Base-by-base conservation (phyloP, 2,888 invertebrate species). In the Agrypnus murinus region DNA sequence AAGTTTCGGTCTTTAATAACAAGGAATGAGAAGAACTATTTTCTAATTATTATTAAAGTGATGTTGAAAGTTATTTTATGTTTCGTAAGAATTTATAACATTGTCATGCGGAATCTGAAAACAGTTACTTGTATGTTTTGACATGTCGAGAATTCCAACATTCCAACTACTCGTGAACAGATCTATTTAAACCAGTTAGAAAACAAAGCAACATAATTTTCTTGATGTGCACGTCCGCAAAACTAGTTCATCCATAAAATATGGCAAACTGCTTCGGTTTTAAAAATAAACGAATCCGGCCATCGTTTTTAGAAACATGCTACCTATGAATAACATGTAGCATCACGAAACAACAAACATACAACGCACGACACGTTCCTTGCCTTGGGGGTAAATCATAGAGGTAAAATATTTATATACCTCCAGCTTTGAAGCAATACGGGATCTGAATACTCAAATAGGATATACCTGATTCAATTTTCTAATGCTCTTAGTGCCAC, bases 331-430 rank as follows among this genome's bases (percentile, higher is more conserved):
- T 65, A 55, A 55, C 59, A 43, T 45, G 57, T 45, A 55, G 31
- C 65, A 46, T 65, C 45, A 57, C 55, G 65, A 58, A 65, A 65
- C 65, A 58, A 65, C 65, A 66, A 50, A 43, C 65, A 65, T 31
- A 48, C 36, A 36, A 55, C 55, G 55, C 36, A 36, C 55, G 55
- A 55, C 55, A 55, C 76, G 77, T 76, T 77, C 76, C 72, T 78
- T 25, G 25, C 76, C 78, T 78, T 78, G 74, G 72, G 76, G 79
- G 77, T 77, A 79, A 80, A 80, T 79, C 79, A 78, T 77, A 64
- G 73, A 78, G 76, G 76, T 80, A 77, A 79, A 80, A 80, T 80
- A 79, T 80, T 80, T 80, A 79, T 80, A 77, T 66, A 73, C 71
- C 76, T 57, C 74, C 62, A 66, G 74, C 69, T 75, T 71, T 69